A percentile compares a stretch with the other conserved stretches of the same genome.
Evolutionary conservation across 2,797 vertebrate genomes (phyloP).

Genomic region (Anas capensis): DNA sequence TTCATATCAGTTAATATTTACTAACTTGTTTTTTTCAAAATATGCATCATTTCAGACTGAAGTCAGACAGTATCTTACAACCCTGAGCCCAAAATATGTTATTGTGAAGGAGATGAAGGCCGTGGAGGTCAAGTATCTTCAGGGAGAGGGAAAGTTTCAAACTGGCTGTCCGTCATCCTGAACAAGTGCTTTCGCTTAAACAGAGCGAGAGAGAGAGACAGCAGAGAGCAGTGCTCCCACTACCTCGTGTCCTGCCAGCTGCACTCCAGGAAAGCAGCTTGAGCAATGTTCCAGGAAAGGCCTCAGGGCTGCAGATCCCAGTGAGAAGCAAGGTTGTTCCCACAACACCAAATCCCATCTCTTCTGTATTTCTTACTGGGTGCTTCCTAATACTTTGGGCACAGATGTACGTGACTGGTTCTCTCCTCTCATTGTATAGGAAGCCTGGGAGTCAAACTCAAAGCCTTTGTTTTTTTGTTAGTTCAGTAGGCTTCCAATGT

Average conservation of each 20-base stretch:
- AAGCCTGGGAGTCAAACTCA: not conserved
- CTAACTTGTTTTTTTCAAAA: not conserved
- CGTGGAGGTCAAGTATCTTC: too few relatives aligned
- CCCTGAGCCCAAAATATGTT: not conserved
- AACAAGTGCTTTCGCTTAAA: not conserved
- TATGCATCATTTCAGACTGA: not conserved
- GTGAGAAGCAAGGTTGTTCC: too few relatives aligned
- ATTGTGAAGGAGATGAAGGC: not conserved
- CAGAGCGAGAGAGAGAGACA: too few relatives aligned
- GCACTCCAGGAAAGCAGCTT: not conserved
- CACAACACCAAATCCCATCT: not conserved
- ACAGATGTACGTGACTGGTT: too few relatives aligned
- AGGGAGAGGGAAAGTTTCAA: not conserved
- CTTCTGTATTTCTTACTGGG: not conserved
- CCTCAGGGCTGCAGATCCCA: not conserved
- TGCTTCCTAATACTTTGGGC: not conserved
- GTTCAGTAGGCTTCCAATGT: not conserved
- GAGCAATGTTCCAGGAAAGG: not conserved
- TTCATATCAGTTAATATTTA: not conserved
- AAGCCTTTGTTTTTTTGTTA: not conserved
- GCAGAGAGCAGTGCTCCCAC: not conserved
- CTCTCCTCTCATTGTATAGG: fast-evolving
- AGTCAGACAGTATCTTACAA: not conserved
- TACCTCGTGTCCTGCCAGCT: not conserved
- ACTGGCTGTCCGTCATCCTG: not conserved